Base-by-base conservation (phyloP, 2,888 invertebrate species). In the Nomada fucata region DNA sequence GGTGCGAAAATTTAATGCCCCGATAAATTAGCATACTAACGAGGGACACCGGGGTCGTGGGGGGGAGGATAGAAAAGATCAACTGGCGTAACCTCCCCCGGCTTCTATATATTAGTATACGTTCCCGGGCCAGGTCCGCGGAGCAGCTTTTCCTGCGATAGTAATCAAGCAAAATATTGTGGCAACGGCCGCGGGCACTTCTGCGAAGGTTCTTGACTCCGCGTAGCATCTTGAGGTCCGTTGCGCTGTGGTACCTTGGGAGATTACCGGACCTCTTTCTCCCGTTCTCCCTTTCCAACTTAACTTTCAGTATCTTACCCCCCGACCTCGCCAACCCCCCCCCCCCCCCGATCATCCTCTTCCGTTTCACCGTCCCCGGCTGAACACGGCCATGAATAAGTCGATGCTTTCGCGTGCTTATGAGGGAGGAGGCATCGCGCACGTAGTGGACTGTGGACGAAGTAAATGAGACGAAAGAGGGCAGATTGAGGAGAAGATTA, bases 1-100 rank as follows among this genome's bases (percentile, higher is more conserved):
- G 80, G 85, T 76, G 87, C 76, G 86, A 89, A 91, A 91, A 92
- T 92, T 92, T 91, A 92, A 92, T 89, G 91, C 90, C 86, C 88
- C 91, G 91, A 92, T 93, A 92, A 92, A 93, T 93, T 92, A 93
- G 90, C 92, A 93, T 92, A 90, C 91, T 93, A 92, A 93, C 92
- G 92, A 93, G 92, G 86, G 78, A 36, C 64, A 53, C n/a, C 15
- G 23, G 36, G 44, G 59, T 13, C 26, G 61, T 10, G 47, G 64
- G 50, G 65, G 11, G 67, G n/a, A n/a, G n/a, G 65, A 26, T 59
- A 60, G 42, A 68, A 81, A 42, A 57, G 69, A 52, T 68, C 65
- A 60, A 67, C 50, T 47, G 65, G 65, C 59, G 60, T 72, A 71
- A 76, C 65, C 68, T 42, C 61, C 75, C 76, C 29, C 55, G 20